Conservation (phyloP, 2,888 invertebrate species). For the Meiosimyza platycephala region DNA sequence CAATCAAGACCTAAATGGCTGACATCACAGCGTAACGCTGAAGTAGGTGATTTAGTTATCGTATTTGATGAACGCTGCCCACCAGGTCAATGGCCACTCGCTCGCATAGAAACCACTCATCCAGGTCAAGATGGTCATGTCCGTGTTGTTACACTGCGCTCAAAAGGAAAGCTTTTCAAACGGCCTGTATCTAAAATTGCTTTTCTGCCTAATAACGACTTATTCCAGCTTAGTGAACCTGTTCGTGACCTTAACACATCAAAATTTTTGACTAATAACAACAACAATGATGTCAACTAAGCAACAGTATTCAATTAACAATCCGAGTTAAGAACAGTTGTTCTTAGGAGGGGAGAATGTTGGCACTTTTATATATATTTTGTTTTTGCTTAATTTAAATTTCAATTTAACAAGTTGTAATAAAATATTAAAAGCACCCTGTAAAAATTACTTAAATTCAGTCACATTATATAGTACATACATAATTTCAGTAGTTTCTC, state of each 20-base stretch:
- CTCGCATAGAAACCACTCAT: slow-evolving; percentile 25
- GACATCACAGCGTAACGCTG: too few relatives aligned
- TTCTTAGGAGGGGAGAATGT: slow-evolving; percentile 14
- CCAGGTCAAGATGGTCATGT: slow-evolving; percentile 33
- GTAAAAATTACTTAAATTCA: too few relatives aligned
- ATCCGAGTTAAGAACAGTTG: background rate
- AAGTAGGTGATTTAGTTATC: slow-evolving; percentile 30
- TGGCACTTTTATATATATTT: background rate
- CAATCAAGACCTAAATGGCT: slow-evolving; percentile 1
- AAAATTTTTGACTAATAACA: slow-evolving; percentile 16
- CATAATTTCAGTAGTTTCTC: too few relatives aligned
- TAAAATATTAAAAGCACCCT: too few relatives aligned
- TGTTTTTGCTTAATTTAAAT: too few relatives aligned
- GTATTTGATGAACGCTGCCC: slow-evolving; percentile 30
- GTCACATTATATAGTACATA: too few relatives aligned
- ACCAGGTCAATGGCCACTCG: slow-evolving; percentile 31
- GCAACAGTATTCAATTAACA: background rate
- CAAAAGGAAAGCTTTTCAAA: slow-evolving; percentile 23
- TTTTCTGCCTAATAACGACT: slow-evolving; percentile 9
- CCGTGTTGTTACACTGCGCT: slow-evolving; percentile 33
- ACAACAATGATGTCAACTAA: slow-evolving; percentile 24
- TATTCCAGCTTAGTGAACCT: background rate
- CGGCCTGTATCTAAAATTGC: slow-evolving; percentile 34
- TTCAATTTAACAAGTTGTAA: too few relatives aligned
- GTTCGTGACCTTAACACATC: slow-evolving; percentile 29